Conservation (phyloP, 2,113 vertebrate species). For the Geococcyx californianus region DNA sequence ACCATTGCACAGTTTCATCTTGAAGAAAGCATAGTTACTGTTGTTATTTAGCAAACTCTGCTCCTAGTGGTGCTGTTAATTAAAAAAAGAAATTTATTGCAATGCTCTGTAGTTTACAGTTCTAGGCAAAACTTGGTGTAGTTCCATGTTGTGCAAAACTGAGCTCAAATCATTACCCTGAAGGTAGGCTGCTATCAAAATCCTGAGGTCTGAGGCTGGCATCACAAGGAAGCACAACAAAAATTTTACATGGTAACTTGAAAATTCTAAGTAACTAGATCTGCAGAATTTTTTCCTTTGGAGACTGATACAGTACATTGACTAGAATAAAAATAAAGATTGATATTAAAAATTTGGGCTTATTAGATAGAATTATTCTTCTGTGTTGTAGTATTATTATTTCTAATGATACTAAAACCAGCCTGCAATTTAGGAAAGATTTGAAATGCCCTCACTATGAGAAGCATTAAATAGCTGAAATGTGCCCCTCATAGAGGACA, state of each 20-base stretch:
- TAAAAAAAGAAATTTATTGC: neutral
- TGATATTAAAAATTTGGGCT: neutral
- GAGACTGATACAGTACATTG: neutral
- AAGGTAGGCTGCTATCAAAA: neutral
- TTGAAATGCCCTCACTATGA: neutral
- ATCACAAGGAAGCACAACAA: neutral
- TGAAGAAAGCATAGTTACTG: neutral
- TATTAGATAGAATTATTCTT: neutral
- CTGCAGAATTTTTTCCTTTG: neutral
- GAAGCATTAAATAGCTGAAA: neutral
- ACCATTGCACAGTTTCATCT: neutral
- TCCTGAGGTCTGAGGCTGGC: neutral
- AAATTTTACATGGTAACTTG: neutral
- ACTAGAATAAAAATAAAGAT: neutral
- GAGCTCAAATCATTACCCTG: neutral
- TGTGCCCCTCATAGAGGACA: neutral
- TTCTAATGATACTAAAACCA: neutral
- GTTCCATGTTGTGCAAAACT: neutral
- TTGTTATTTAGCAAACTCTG: neutral
- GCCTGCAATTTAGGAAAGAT: neutral
- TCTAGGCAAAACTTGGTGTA: neutral
- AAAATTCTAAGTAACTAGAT: neutral
- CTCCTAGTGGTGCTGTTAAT: neutral
- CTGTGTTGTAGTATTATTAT: neutral
- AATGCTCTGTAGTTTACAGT: neutral